Evolutionary conservation across 2,888 invertebrate species (phyloP), one percentile per base, ranked within the genome.

Genomic region (Monochamus alternatus): DNA sequence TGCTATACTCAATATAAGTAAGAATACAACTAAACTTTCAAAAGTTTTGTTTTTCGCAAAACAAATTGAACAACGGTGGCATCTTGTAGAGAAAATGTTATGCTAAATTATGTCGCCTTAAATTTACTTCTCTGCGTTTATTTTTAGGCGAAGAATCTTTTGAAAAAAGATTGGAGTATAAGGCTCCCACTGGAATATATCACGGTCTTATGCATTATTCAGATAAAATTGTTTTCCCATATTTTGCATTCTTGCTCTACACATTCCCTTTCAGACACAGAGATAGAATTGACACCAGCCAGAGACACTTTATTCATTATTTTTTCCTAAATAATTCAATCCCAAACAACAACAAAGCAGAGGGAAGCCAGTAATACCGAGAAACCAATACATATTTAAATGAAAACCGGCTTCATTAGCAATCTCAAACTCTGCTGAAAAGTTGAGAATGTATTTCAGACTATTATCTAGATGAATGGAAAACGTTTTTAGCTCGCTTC

Each of bases 151-250:
- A 55, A 55, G n/a, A 55, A 55, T 55, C 55, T 55, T 22, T n/a
- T 22, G 38, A 55, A 55, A 55, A 55, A 55, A 55, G 55, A 55
- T 55, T 55, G 22, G 14, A 44, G 63, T 22, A 14, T 22, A 63
- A 63, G 44, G 63, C 44, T 63, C 8, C 38, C 43, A 38, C 32
- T 38, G n/a, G 62, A 62, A 62, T 62, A 32, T 38, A 62, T 62
- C 62, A 62, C 10, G 31, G 62, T 62, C 62, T 62, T 38, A 62
- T 62, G n/a, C 62, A 62, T 62, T 32, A 62, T 62, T 62, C 62
- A 62, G 3, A 30, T 38, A 32, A 62, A 62, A 62, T 62, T 38
- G 62, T 62, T 43, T 62, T 32, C n/a, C 62, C 32, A 32, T 62
- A 62, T 62, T 32, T 38, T 62, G 38, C 62, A 32, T 43, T 10